phyloP scores from a whole-genome alignment of 2,113 vertebrate genomes.

The Nothobranchius furzeri region DNA sequence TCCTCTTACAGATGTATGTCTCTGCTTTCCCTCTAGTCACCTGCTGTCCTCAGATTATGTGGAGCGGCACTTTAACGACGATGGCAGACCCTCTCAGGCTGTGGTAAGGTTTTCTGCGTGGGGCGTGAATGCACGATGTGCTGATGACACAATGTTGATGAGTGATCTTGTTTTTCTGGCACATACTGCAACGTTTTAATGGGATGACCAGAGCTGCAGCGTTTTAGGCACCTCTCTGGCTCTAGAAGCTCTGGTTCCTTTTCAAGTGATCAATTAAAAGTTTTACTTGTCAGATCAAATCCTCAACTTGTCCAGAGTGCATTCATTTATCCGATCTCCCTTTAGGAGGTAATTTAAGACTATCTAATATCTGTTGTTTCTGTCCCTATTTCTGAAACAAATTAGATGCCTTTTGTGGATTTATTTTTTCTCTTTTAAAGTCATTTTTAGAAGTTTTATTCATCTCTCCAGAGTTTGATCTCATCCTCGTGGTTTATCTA shows the following conservation, averaged over 20 bases:
- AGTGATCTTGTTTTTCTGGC: constrained; percentile 20
- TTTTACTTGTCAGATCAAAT: constrained; percentile 11
- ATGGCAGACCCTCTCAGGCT: constrained; percentile 78
- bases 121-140: neutral
- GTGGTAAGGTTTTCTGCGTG: constrained; percentile 74
- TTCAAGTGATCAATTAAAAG: neutral
- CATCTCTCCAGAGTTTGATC: constrained; percentile 18
- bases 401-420: neutral
- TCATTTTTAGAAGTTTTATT: constrained; percentile 18
- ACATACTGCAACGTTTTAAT: constrained; percentile 26
- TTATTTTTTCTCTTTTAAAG: neutral
- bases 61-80: constrained; percentile 83
- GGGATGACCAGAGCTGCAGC: constrained; percentile 4
- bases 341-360: neutral
- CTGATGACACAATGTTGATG: constrained; percentile 5
- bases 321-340: neutral
- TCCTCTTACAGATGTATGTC: constrained; percentile 5
- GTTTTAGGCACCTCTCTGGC: neutral
- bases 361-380: neutral
- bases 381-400: constrained; percentile 2
- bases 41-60: constrained; percentile 89
- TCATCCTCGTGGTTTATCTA: constrained; percentile 28
- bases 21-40: constrained; percentile 76
- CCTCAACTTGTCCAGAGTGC: neutral
- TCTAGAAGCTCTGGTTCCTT: neutral